Base-by-base conservation (phyloP, 1,140 invertebrate genomes). In the Drosophila ironensis region DNA sequence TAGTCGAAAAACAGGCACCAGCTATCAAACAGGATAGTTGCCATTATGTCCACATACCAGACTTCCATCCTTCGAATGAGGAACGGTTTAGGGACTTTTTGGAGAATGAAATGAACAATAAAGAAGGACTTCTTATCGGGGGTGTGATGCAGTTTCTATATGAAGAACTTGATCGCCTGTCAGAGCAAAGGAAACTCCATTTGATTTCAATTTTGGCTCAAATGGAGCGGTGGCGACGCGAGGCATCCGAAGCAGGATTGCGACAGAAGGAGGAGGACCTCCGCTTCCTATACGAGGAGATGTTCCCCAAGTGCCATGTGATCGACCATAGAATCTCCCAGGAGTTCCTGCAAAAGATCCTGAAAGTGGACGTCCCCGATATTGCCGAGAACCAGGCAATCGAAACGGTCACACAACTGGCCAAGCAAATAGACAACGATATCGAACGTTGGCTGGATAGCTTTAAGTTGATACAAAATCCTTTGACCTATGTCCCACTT, bases 151-250 rank as follows among this genome's bases (percentile, higher is more conserved):
- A 87, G 19, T 89, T 89, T 30, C 52, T 89, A 0, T 48, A 68
- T 57, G 95, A 95, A 87, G 94, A 96, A 91, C 88, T 95, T 69
- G 84, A 92, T 24, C 91, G 94, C 22, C 87, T 95, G 4, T 89
- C 94, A 47, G 93, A 95, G 51, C 94, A 96, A 87, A 89, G 93
- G 1, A 91, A 91, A 63, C 92, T 93, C 3, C 94, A 95, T 72
- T 93, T 93, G 7, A 92, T 94, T 66, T 92, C 92, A 14, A 91
- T 95, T 71, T 63, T 95, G 25, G 93, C 93, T 1, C 93, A 95
- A 74, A 88, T 93, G 54, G 92, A 94, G 70, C 90, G 94, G 37
- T 90, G 92, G 59, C 91, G 92, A 40, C 90, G 93, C 14, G 94
- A 95, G 88, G 93, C 94, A 0, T 92, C 91, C 52, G 94, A 95